A percentile compares a stretch with the other conserved stretches of the same genome.
These are phyloP conservation scores for Diadophis punctatus DNA, from an alignment of 2,113 vertebrate genomes.

Conservation along the genomic window DNA sequence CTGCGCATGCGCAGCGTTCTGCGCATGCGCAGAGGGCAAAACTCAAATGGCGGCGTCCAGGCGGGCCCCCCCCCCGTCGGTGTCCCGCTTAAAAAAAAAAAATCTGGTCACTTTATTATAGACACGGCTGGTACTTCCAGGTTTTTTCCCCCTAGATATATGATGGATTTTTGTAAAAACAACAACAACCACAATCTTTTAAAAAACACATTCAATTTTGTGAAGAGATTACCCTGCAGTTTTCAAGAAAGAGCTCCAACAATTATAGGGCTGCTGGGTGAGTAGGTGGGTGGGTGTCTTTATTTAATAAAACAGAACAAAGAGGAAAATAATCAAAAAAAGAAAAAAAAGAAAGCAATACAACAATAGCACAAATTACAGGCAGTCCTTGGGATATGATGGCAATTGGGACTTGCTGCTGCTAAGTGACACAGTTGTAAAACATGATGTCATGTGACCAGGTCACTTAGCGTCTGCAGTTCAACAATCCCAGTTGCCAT, in stretches of 20 bases:
- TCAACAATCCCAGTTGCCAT: background rate
- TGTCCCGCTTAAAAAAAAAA: no score
- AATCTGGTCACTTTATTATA: no score
- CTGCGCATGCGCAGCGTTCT: no score
- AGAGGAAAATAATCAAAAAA: background rate
- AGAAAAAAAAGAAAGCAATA: background rate
- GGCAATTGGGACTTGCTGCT: background rate
- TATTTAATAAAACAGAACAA: background rate
- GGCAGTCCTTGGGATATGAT: background rate
- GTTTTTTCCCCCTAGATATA: background rate
- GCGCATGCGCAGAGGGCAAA: no score
- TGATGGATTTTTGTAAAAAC: background rate
- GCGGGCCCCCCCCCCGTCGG: no score
- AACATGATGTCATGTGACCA: background rate
- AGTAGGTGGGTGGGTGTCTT: background rate
- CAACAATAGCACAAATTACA: background rate
- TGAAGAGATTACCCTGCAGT: background rate
- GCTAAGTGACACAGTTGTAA: background rate
- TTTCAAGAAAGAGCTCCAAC: background rate
- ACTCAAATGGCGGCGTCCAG: no score
- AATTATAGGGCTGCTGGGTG: background rate
- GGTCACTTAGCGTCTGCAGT: background rate
- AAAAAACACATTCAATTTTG: background rate
- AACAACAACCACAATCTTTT: background rate
- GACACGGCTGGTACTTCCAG: background rate